Evolutionary conservation across 2,797 vertebrate genomes (phyloP), one percentile per base, ranked within the genome.

Genomic region (Aldrovandia affinis): DNA sequence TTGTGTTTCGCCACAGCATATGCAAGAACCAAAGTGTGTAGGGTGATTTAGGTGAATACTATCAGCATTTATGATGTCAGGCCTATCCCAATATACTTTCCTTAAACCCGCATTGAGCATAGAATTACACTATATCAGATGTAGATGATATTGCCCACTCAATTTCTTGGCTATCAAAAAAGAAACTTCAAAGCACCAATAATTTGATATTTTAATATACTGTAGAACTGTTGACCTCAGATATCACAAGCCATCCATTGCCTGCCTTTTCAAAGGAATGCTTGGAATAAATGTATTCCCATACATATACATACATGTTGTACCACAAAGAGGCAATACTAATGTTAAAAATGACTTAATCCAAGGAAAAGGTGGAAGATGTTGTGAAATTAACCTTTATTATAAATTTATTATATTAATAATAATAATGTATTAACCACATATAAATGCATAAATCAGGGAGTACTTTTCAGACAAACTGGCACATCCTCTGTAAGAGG

Each of bases 381-480:
- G 14, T 20, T 50, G 50, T 79, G 78, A 79, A 79, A 79, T 50
- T 25, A 50, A 79, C 73, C 30, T 78, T 79, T 79, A 79, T 79
- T 79, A 79, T 79, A 79, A n/a, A n/a, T n/a, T n/a, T n/a, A n/a
- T n/a, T n/a, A n/a, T n/a, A n/a, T n/a, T n/a, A n/a, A n/a, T n/a
- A n/a, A n/a, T n/a, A n/a, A n/a, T n/a, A n/a, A n/a, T n/a, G n/a
- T n/a, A n/a, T n/a, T n/a, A n/a, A n/a, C n/a, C 30, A 79, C 78
- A 79, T 52, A 52, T 55, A 79, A 52, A 52, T 52, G 78, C 78
- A 18, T 79, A 79, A n/a, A 55, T 79, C 10, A 44, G 50, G 47
- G 42, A 79, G 50, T 79, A 52, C 47, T 54, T 77, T 77, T 77
- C 73, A 77, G 73, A 77, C 78, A 79, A 79, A 15, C n/a, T n/a